A percentile compares a stretch with the other conserved stretches of the same genome.
Conservation (phyloP, 2,888 invertebrate species). For the Apantesis nais region DNA sequence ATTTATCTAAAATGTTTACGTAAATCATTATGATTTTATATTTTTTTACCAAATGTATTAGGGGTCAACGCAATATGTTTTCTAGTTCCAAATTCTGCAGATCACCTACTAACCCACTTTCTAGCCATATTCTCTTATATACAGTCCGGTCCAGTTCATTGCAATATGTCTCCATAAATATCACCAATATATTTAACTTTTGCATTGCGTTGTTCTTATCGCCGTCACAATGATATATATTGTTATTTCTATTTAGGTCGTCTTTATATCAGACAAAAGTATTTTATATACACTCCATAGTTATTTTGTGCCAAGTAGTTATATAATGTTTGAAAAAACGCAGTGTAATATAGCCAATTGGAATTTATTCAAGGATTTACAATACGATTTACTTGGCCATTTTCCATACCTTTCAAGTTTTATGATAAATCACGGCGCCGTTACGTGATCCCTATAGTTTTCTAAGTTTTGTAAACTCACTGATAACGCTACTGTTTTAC, state of each 20-base stretch:
- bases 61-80: no score
- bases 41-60: no score
- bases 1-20: no score
- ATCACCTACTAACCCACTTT: no score
- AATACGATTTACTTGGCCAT: constrained; percentile 56
- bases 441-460: constrained; percentile 27
- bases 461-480: constrained; percentile 17
- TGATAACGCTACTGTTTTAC: no score
- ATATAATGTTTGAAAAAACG: constrained; percentile 33
- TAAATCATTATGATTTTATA: no score
- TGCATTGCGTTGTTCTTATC: constrained; percentile 33
- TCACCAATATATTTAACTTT: constrained; percentile 11
- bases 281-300: constrained; percentile 22
- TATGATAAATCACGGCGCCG: constrained; percentile 23
- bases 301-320: constrained; percentile 45
- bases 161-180: constrained; percentile 4
- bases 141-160: background rate
- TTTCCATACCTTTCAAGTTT: constrained; percentile 53
- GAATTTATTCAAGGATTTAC: constrained; percentile 45
- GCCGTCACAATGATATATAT: constrained; percentile 24
- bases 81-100: no score
- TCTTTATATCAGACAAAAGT: constrained; percentile 19
- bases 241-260: constrained; percentile 36
- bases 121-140: no score
- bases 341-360: constrained; percentile 42